Percentiles rank a stretch among this genome's conserved stretches.
These are phyloP conservation scores for Phaetusa simplex DNA, from an alignment of 2,113 vertebrate species.

Conservation along the genomic window DNA sequence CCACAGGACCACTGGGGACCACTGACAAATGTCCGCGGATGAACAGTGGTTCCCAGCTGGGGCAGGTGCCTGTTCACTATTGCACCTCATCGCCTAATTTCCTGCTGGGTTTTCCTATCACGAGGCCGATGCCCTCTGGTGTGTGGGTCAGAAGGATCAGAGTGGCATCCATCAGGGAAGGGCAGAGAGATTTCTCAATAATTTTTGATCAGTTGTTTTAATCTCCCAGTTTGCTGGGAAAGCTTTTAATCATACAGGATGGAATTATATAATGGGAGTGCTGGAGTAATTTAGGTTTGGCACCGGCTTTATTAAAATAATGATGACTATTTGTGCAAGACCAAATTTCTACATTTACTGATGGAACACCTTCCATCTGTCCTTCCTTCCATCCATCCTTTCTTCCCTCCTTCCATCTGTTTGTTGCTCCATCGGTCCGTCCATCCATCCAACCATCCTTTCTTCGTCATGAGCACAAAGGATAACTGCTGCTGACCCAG, in stretches of 20 bases:
- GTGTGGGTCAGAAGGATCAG: neutral
- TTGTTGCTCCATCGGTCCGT: neutral
- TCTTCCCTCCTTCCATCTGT: neutral
- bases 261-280: constrained; percentile 21
- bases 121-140: neutral
- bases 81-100: neutral
- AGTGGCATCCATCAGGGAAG: neutral
- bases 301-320: constrained; percentile 1
- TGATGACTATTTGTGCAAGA: constrained; percentile 26
- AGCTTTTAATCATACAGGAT: constrained; percentile 36
- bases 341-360: neutral
- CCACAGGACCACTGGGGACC: neutral
- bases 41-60: accelerated
- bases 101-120: neutral
- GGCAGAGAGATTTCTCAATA: neutral
- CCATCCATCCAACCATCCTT: neutral
- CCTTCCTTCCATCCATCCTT: neutral
- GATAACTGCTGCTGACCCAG: neutral
- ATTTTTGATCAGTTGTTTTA: constrained; percentile 20
- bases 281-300: constrained; percentile 8
- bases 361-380: neutral
- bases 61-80: neutral
- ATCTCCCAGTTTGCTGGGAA: constrained; percentile 31
- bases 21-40: neutral
- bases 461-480: neutral